These are phyloP conservation scores for Coremacera marginata DNA, from an alignment of 2,888 invertebrate species.

Conservation along the genomic window DNA sequence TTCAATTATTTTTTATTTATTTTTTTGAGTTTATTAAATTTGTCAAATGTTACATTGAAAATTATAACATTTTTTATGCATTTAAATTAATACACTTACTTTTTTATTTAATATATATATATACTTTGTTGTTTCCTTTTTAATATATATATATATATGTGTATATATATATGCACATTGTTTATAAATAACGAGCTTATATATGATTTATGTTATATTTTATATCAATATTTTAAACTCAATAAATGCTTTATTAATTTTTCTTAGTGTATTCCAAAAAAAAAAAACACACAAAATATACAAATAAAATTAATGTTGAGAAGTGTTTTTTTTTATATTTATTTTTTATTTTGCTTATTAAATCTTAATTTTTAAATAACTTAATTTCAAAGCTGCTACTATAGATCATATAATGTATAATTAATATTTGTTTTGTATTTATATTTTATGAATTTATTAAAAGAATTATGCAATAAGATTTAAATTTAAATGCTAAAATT, in stretches of 20 bases:
- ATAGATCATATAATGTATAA: neutral
- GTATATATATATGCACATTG: conserved; percentile 26
- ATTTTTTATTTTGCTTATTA: neutral
- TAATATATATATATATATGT: conserved; percentile 11
- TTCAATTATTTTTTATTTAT: neutral
- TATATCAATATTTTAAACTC: neutral
- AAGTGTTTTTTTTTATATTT: neutral
- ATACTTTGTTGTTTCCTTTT: neutral
- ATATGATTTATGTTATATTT: conserved; percentile 7
- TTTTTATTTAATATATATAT: conserved; percentile 3
- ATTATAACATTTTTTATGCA: conserved; percentile 20
- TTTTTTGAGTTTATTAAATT: conserved; percentile 10
- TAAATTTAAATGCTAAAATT: no score
- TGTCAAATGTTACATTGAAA: conserved; percentile 29
- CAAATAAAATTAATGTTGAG: conserved; percentile 2
- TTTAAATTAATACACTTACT: conserved; percentile 14
- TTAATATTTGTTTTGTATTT: no score
- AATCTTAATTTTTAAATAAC: neutral
- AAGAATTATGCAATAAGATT: no score
- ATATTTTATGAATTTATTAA: no score
- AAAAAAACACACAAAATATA: conserved; percentile 25
- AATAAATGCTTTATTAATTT: conserved; percentile 14
- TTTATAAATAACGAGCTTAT: conserved; percentile 36
- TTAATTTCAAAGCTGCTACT: conserved; percentile 11
- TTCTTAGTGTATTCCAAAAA: conserved; percentile 8